A percentile compares a stretch with the other conserved stretches of the same genome.
phyloP scores from a whole-genome alignment of 2,113 vertebrate genomes.

The Halichoerus grypus region DNA sequence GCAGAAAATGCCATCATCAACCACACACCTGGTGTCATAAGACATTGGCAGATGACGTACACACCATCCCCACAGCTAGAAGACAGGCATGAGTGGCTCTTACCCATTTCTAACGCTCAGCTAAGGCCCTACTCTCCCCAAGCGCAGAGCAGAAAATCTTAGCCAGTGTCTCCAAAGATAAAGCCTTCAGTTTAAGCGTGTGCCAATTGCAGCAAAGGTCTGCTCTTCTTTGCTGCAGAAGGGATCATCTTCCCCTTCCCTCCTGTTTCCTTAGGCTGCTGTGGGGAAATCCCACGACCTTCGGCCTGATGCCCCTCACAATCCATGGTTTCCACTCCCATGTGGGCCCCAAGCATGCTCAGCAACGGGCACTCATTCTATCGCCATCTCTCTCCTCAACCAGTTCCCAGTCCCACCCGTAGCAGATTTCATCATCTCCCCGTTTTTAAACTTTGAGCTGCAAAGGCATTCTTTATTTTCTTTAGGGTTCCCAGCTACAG shows the following conservation, averaged over 20 bases:
- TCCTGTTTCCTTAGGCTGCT: not conserved
- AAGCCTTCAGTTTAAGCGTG: not conserved
- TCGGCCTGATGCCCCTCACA: not conserved
- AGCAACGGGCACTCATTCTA: not conserved
- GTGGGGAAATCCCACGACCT: not conserved
- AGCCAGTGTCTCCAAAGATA: slow-evolving; percentile 2
- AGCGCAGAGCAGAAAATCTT: not conserved
- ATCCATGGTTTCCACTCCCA: not conserved
- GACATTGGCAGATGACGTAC: not conserved
- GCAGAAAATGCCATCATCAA: not conserved
- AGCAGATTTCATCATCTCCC: not conserved
- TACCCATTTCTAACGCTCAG: not conserved
- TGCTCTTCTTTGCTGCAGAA: not conserved
- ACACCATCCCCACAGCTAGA: not conserved
- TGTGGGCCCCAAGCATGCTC: not conserved
- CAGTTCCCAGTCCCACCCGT: not conserved
- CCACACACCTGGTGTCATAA: not conserved
- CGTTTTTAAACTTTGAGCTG: not conserved
- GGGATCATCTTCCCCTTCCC: too few species aligned
- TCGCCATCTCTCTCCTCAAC: not conserved
- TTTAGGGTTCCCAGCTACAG: not conserved
- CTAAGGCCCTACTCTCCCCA: not conserved
- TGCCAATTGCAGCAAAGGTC: not conserved
- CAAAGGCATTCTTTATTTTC: not conserved
- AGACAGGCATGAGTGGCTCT: not conserved